A percentile compares a stretch with the other conserved stretches of the same genome.
Evolutionary conservation across 2,888 invertebrate genomes (phyloP).

Genomic region (Hymenopus coronatus): DNA sequence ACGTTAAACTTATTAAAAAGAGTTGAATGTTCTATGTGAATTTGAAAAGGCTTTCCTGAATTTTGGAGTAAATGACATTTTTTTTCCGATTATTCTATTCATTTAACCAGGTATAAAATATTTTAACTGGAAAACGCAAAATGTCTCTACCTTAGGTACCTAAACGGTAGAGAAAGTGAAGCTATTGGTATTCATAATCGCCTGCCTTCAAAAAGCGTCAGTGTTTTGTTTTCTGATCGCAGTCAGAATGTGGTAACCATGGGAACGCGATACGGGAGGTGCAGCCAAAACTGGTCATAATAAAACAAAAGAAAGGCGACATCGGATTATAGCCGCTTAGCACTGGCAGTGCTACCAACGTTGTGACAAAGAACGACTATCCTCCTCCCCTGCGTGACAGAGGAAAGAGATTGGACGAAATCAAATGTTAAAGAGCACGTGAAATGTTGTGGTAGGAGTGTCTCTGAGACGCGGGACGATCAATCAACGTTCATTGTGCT

Average conservation of each 20-base stretch:
- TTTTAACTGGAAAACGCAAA: too few relatives aligned
- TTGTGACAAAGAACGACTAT: not conserved
- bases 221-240: not conserved
- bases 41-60: too few relatives aligned
- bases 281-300: not conserved
- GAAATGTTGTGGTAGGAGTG: not conserved
- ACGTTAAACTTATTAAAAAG: too few relatives aligned
- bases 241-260: not conserved
- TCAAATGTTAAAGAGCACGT: not conserved
- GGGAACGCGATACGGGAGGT: not conserved
- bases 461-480: not conserved
- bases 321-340: not conserved
- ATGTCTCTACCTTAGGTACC: too few relatives aligned
- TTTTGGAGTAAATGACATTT: too few relatives aligned
- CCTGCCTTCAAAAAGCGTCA: not conserved
- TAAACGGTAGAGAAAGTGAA: too few relatives aligned
- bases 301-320: not conserved
- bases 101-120: too few relatives aligned
- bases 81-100: too few relatives aligned
- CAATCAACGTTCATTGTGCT: not conserved
- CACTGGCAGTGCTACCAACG: not conserved
- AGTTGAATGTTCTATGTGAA: too few relatives aligned
- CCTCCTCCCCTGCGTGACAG: not conserved
- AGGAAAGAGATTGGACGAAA: not conserved
- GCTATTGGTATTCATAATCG: too few relatives aligned